A percentile compares a stretch with the other conserved stretches of the same genome.
phyloP scores from a whole-genome alignment of 2,888 invertebrate species.

The Diplazon laetatorius region DNA sequence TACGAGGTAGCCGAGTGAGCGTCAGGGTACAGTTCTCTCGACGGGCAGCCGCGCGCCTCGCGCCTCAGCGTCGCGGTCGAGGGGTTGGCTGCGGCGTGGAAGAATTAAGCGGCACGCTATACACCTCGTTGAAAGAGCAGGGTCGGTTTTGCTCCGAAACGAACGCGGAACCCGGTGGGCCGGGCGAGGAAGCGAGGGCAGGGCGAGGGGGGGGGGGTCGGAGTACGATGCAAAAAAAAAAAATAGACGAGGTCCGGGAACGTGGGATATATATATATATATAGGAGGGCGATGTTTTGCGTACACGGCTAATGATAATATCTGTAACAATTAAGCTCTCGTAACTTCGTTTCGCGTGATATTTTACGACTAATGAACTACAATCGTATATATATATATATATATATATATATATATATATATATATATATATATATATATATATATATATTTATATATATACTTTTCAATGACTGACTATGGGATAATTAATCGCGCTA shows the following conservation, averaged over 20 bases:
- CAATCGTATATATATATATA: neutral
- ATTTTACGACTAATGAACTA: conserved; percentile 7
- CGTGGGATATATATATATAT: conserved; percentile 10
- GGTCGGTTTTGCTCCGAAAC: conserved; percentile 45
- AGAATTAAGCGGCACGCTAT: conserved; percentile 62
- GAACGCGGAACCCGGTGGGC: too few species aligned
- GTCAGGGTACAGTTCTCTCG: conserved; percentile 52
- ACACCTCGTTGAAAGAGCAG: conserved; percentile 46
- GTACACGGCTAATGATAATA: conserved; percentile 58
- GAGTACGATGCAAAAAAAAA: conserved; percentile 29
- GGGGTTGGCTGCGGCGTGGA: conserved; percentile 55
- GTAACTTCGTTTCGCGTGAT: conserved; percentile 33
- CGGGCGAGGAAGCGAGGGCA: too few species aligned
- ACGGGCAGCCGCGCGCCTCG: conserved; percentile 35
- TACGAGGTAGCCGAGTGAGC: conserved; percentile 57
- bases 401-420: too few species aligned
- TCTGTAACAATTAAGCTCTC: conserved; percentile 59
- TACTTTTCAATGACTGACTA: too few species aligned
- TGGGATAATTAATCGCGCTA: too few species aligned
- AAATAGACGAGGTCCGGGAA: conserved; percentile 18
- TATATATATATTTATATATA: too few species aligned
- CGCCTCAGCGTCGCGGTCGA: conserved; percentile 48
- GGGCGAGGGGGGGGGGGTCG: too few species aligned
- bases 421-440: too few species aligned
- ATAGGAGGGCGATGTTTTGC: conserved; percentile 38